Evolutionary conservation across 2,888 invertebrate genomes (phyloP), one percentile per base, ranked within the genome.

Genomic region (Melieria crassipennis): DNA sequence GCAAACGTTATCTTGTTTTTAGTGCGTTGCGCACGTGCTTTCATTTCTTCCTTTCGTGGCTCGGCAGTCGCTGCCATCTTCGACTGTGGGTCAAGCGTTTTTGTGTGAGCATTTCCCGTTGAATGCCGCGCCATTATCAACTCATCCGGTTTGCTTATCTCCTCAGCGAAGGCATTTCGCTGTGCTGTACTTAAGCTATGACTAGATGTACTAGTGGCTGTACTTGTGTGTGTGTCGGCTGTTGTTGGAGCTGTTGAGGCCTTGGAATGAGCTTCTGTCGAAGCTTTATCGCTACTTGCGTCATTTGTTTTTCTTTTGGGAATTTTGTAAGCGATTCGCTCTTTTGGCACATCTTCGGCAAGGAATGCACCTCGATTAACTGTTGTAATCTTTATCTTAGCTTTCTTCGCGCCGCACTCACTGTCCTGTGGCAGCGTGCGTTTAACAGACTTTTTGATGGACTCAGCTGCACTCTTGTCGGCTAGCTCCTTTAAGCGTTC

Each of bases 331-430:
- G 9, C n/a, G 56, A 13, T 65, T 30, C 30, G 30, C 30, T 30
- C 30, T 30, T 30, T 30, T 30, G 30, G 30, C 30, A 69, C 45
- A 0, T 68, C 73, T 78, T 88, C 86, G 30, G 86, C 87, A 61
- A 91, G 84, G 79, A 90, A 90, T 55, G 89, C 89, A 0, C 89
- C 90, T 47, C 91, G 87, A 76, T 89, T 90, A 47, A 87, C 86
- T 42, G 84, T 77, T 0, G 89, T 89, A 7, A 89, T 76, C 82
- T 90, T 91, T 0, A 88, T 87, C 64, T 81, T 82, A 0, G 82
- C 79, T 16, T 73, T 80, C 5, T 71, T 66, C 63, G 71, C 70
- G 10, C 43, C 46, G 48, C 57, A 48, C 7, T 72, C 69, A 16
- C 63, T 66, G 9, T 77, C 72, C 55, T 46, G 11, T 1, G 68